Evolutionary conservation across 2,113 vertebrate genomes (phyloP).

Genomic region (Platichthys flesus): DNA sequence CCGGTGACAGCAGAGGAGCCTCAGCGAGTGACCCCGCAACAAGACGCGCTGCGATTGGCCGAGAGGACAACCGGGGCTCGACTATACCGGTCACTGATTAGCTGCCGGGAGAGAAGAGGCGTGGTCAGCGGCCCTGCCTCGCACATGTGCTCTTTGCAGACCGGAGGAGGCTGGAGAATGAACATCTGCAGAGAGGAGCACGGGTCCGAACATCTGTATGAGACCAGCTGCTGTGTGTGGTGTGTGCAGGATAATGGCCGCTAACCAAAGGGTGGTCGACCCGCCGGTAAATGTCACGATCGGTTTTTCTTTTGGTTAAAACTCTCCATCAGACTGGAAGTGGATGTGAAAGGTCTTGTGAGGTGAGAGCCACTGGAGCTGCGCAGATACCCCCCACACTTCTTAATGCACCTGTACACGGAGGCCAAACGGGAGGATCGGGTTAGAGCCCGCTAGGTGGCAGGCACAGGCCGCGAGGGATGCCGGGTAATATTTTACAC

Average conservation of each 20-base stretch:
- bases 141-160: slow-evolving; percentile 27
- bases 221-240: slow-evolving; percentile 36
- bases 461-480: slow-evolving; percentile 55
- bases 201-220: slow-evolving; percentile 47
- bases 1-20: slow-evolving; percentile 43
- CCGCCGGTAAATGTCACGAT: slow-evolving; percentile 39
- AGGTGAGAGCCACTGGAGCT: not conserved
- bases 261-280: slow-evolving; percentile 43
- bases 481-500: slow-evolving; percentile 10
- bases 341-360: slow-evolving; percentile 14
- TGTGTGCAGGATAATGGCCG: slow-evolving; percentile 57
- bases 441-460: slow-evolving; percentile 60
- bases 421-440: not conserved
- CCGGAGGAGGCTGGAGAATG: not conserved
- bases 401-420: slow-evolving; percentile 9
- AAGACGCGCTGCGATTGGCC: slow-evolving; percentile 63
- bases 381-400: not conserved
- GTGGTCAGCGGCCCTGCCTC: not conserved
- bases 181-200: not conserved
- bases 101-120: slow-evolving; percentile 4
- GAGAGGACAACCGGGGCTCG: rapidly evolving
- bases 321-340: not conserved
- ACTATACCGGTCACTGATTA: slow-evolving; percentile 36
- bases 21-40: slow-evolving; percentile 27
- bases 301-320: slow-evolving; percentile 7